A percentile compares a stretch with the other conserved stretches of the same genome.
These are phyloP conservation scores for Gerris buenoi DNA, from an alignment of 1,140 invertebrate species.

Conservation along the genomic window DNA sequence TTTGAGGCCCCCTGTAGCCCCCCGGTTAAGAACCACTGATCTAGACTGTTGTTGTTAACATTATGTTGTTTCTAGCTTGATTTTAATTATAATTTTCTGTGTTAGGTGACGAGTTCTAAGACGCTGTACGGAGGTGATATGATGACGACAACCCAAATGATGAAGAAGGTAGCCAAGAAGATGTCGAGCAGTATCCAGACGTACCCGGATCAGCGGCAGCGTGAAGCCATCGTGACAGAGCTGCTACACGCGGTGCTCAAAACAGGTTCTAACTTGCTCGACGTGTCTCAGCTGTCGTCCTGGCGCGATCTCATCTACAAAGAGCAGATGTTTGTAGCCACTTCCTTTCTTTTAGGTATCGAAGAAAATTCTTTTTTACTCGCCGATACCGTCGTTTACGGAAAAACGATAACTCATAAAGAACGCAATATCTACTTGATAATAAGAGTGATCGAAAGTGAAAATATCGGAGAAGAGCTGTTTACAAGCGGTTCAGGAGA, in stretches of 20 bases:
- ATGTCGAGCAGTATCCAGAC: constrained; percentile 64
- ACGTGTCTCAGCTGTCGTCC: constrained; percentile 63
- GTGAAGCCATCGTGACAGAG: constrained; percentile 71
- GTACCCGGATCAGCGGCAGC: constrained; percentile 57
- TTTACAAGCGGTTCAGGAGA: constrained; percentile 36
- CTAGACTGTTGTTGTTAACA: too few relatives aligned
- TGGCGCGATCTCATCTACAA: constrained; percentile 76
- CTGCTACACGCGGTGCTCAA: constrained; percentile 68
- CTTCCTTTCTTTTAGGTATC: constrained; percentile 64
- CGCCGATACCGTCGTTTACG: constrained; percentile 65
- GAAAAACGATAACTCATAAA: constrained; percentile 64
- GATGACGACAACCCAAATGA: constrained; percentile 77
- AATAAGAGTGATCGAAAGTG: constrained; percentile 65
- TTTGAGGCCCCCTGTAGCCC: too few relatives aligned
- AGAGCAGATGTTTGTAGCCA: constrained; percentile 72
- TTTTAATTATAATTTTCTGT: too few relatives aligned
- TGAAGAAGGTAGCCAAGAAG: constrained; percentile 69
- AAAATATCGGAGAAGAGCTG: constrained; percentile 54
- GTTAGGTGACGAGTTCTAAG: constrained; percentile 59
- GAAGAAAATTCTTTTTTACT: constrained; percentile 85
- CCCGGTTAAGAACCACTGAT: too few relatives aligned
- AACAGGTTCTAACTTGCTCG: constrained; percentile 77
- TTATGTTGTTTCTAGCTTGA: too few relatives aligned
- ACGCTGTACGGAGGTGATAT: constrained; percentile 82
- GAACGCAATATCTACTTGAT: constrained; percentile 75